Evolutionary conservation across 2,888 invertebrate species (phyloP), one percentile per base, ranked within the genome.

Genomic region (Tachystola acroxantha): DNA sequence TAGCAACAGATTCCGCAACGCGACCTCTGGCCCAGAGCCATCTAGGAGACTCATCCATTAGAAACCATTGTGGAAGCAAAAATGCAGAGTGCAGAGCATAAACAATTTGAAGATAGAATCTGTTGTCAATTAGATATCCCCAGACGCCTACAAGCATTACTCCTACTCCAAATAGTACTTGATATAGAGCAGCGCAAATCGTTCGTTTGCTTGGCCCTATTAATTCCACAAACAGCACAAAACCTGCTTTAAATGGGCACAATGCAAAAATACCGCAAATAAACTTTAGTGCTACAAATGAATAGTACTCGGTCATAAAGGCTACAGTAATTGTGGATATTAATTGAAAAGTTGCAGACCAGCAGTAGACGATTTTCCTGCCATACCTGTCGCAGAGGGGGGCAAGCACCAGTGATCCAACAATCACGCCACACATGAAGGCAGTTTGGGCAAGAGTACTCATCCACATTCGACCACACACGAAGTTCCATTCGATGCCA

Each of bases 21-120:
- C 92, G 89, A 1, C 95, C 95, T 63, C 95, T 94, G 3, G 92
- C 89, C 95, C 96, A 96, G 2, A 96, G 79, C 96, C 96, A 96
- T 44, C 95, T 89, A 0, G 95, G 95, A 16, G 95, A 96, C 75
- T 96, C 96, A 54, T 96, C 95, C 90, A 96, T 92, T 16, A 94
- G 59, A 89, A 95, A 91, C 92, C 93, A 94, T 65, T 96, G 95
- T 10, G 91, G 92, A 36, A 95, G 69, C 13, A 96, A 81, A 0
- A 94, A 58, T 2, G 88, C 75, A 33, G 93, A 91, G 62, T 96
- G 96, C 34, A 92, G 68, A 0, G 93, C 95, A 64, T 95, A 95
- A 1, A 93, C 73, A 5, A 94, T 88, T 82, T 96, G 96, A 27
- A 96, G 85, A 61, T 91, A 80, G 66, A 91, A 90, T 43, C 93